Evolutionary conservation across 2,797 vertebrate species (phyloP), one percentile per base, ranked within the genome.

Genomic region (Antrozous pallidus): DNA sequence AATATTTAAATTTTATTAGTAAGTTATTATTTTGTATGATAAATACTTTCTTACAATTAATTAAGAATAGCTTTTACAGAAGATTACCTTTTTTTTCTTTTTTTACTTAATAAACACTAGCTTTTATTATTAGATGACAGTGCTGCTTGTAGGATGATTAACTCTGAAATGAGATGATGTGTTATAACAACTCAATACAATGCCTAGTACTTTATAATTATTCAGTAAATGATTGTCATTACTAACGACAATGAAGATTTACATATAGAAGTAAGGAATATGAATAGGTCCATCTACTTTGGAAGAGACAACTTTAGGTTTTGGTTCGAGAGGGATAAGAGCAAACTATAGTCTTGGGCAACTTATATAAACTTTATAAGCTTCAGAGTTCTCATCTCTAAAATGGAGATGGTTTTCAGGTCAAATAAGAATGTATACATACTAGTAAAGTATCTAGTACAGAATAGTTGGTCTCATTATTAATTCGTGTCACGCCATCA

Each of bases 301-400:
- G 31, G n/a, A 79, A 94, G 86, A 70, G 7, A 22, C 16, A 16
- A 85, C 36, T 74, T 93, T n/a, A 88, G 70, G 63, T 75, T 95
- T 92, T 75, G 38, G 17, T 95, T 93, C 9, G 78, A 45, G 22
- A 87, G 69, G 47, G 40, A 33, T 88, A 74, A 95, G 56, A 91
- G 56, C 58, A 88, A 31, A 36, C 31, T n/a, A 70, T 61, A 81
- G 26, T 38, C 17, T 40, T 58, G 11, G 51, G 33, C 14, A 94
- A 31, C 65, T 91, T 69, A 22, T 36, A 26, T 86, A 56, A 65
- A 88, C 24, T 92, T 45, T 16, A 42, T 79, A 78, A 92, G 38
- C 69, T 69, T 82, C 63, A 28, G 12, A 51, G 45, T 58, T 79
- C 24, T 82, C 16, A 63, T 93, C 4, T 94, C 9, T n/a, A 58